Percentiles rank a stretch among this genome's conserved stretches.
phyloP scores from a whole-genome alignment of 2,113 vertebrate genomes.

The Meles meles region DNA sequence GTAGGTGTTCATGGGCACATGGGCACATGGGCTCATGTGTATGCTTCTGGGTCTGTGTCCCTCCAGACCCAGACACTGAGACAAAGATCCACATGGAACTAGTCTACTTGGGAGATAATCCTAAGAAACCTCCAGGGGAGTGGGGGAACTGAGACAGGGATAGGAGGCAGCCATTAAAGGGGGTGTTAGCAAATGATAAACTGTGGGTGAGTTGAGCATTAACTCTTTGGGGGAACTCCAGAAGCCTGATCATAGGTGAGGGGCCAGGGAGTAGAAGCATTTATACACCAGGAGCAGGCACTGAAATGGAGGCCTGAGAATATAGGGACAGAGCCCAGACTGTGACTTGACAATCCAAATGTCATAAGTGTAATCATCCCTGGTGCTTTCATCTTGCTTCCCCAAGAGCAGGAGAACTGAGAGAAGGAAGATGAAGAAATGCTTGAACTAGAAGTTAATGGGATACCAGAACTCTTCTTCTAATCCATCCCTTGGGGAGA shows the following conservation, averaged over 20 bases:
- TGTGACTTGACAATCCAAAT: background rate
- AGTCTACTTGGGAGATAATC: background rate
- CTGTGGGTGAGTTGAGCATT: background rate
- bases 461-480: background rate
- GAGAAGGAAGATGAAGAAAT: background rate
- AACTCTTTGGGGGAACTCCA: background rate
- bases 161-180: background rate
- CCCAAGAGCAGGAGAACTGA: background rate
- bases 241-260: background rate
- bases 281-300: background rate
- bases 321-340: background rate
- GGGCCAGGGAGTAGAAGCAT: background rate
- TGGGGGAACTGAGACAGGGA: background rate
- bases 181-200: background rate
- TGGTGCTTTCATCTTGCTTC: background rate
- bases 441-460: background rate
- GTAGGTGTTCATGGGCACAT: no score
- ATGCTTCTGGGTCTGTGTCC: background rate
- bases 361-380: background rate
- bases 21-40: background rate
- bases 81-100: background rate
- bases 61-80: background rate
- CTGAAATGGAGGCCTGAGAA: background rate
- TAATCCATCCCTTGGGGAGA: background rate
- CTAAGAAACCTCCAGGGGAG: background rate